Evolutionary conservation across 2,888 invertebrate species (phyloP).

Genomic region (Maniola hyperantus): DNA sequence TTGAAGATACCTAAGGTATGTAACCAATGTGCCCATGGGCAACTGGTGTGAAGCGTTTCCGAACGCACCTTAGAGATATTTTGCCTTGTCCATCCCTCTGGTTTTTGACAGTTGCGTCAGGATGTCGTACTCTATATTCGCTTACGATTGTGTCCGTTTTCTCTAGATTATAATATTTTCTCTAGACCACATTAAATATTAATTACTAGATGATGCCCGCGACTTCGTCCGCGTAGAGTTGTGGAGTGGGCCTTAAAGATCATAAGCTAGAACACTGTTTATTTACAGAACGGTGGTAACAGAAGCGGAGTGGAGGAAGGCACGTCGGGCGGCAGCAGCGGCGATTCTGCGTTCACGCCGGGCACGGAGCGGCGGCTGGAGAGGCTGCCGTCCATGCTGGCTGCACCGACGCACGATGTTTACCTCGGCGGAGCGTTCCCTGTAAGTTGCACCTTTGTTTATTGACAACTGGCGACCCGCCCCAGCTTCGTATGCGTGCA

Average conservation of each 20-base stretch:
- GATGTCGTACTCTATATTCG: no score
- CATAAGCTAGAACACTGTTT: background rate
- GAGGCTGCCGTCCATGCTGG: constrained; percentile 73
- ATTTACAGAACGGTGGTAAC: constrained; percentile 47
- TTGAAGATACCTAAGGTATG: constrained; percentile 78
- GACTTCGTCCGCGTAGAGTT: no score
- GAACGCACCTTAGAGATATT: no score
- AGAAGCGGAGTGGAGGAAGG: constrained; percentile 40
- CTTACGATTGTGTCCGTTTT: no score
- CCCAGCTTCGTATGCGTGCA: no score
- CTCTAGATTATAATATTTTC: no score
- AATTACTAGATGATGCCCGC: no score
- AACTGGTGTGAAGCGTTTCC: no score
- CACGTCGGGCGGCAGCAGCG: constrained; percentile 48
- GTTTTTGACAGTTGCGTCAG: no score
- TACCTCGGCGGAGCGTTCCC: constrained; percentile 92
- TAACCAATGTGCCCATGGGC: background rate
- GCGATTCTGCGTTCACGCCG: constrained; percentile 67
- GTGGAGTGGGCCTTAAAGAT: no score
- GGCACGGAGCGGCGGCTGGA: constrained; percentile 74
- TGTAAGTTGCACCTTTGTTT: constrained; percentile 49
- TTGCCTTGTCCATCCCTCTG: no score
- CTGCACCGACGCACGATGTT: constrained; percentile 84
- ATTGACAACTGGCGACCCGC: background rate
- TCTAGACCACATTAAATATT: no score